Evolutionary conservation across 37 sponge, comb jelly and placozoan species (phyloP).

Genomic region (Crambe crambe): DNA sequence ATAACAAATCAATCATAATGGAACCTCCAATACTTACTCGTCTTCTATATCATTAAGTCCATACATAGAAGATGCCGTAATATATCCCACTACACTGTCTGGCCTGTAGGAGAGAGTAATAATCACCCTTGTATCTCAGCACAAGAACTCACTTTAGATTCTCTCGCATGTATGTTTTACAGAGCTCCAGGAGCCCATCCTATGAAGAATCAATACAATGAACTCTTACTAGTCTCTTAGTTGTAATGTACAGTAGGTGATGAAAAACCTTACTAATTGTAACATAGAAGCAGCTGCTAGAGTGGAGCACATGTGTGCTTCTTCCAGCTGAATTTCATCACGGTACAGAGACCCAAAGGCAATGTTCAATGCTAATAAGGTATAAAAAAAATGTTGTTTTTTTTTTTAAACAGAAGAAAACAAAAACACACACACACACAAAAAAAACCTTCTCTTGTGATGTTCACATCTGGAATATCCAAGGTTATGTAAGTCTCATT

Average conservation of each 20-base stretch:
- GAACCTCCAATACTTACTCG: slow-evolving; percentile 25
- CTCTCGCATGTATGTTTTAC: slow-evolving; percentile 65
- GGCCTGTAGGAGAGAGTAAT: slow-evolving; percentile 16
- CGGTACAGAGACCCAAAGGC: slow-evolving; percentile 80
- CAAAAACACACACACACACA: slow-evolving; percentile 22
- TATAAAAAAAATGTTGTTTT: background rate
- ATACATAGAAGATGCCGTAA: slow-evolving; percentile 53
- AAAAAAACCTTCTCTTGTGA: slow-evolving; percentile 58
- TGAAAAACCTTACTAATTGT: slow-evolving; percentile 78
- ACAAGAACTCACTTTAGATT: slow-evolving; percentile 51
- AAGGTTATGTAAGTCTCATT: slow-evolving; percentile 22
- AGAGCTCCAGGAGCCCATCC: slow-evolving; percentile 83
- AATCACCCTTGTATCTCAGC: background rate
- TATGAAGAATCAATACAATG: background rate
- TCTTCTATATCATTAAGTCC: slow-evolving; percentile 47
- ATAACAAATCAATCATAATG: background rate
- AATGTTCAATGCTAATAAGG: slow-evolving; percentile 55
- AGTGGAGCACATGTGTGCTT: slow-evolving; percentile 33
- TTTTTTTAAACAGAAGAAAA: slow-evolving; percentile 11
- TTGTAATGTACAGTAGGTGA: background rate
- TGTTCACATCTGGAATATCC: slow-evolving; percentile 75
- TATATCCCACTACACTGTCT: slow-evolving; percentile 39
- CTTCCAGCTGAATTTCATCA: slow-evolving; percentile 53
- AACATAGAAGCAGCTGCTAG: slow-evolving; percentile 81
- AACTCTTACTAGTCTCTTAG: background rate